Base-by-base conservation (phyloP, 2,888 invertebrate genomes). In the Tiliacea aurago region DNA sequence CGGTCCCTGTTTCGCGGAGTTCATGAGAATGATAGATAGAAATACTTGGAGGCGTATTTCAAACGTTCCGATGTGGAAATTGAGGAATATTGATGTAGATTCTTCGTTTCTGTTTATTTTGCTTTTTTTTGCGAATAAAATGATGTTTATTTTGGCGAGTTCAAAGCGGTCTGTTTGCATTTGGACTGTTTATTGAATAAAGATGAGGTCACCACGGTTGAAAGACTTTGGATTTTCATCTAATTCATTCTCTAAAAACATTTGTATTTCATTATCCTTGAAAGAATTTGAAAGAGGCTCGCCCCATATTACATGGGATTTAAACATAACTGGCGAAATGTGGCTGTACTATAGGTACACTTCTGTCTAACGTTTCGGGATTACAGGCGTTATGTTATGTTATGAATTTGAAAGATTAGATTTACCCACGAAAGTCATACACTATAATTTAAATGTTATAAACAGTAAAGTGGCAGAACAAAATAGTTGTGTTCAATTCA, bases 1-100 rank as follows among this genome's bases (percentile, higher is more conserved):
- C 84, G 88, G 88, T 87, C 87, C 86, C 88, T 90, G 90, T 91
- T 91, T 90, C 89, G 85, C 88, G 84, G 80, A 88, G 86, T 89
- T 88, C 89, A 88, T 87, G 87, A 85, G 88, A 88, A 91, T 93
- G 93, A 93, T 91, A 89, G 90, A 93, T 92, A 91, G 90, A 87
- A 89, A 89, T 88, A 88, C 89, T 88, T 85, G 84, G 83, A 84
- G 80, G 84, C 80, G 83, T 84, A 85, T 84, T 87, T 83, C 83
- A 83, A 86, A 81, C 81, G 86, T 83, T 84, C 79, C 84, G 85
- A 82, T 85, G 84, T 88, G 87, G 88, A 90, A 90, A 90, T 89
- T 87, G 88, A 87, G 75, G 88, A 89, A 90, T 89, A 91, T 90
- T 90, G 88, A 89, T 91, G 86, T 84, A 85, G 80, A 3, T 85